Percentiles rank a stretch among this genome's conserved stretches.
Conservation (phyloP, 2,797 vertebrate species). For the Otolemur crassicaudatus region DNA sequence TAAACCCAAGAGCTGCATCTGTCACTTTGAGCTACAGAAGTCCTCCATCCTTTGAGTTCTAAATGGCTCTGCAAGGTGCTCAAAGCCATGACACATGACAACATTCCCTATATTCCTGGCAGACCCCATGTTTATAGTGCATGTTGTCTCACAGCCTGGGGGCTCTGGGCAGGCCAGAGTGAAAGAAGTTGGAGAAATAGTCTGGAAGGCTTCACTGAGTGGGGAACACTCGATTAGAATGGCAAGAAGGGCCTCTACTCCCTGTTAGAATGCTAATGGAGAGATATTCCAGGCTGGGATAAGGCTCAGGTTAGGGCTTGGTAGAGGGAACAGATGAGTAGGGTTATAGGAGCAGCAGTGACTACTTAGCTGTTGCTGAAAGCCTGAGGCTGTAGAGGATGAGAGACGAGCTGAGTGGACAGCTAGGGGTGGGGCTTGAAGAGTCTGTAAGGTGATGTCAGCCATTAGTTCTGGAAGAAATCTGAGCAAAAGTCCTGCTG, state of each 20-base stretch:
- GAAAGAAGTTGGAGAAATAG: background rate
- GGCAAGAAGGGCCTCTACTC: background rate
- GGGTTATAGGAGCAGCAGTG: background rate
- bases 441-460: background rate
- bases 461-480: background rate
- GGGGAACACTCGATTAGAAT: background rate
- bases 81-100: background rate
- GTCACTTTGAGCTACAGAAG: background rate
- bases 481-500: background rate
- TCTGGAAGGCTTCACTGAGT: background rate
- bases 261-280: background rate
- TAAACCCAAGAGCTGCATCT: background rate
- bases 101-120: background rate
- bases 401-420: background rate
- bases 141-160: background rate
- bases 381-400: background rate
- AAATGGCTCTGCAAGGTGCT: constrained; percentile 14
- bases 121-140: accelerated
- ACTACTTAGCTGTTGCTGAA: background rate
- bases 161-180: background rate
- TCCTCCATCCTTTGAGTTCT: background rate
- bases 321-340: background rate
- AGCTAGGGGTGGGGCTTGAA: background rate
- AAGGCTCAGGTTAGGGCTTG: background rate
- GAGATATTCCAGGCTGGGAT: background rate